Percentiles rank a stretch among this genome's conserved stretches.
phyloP scores from a whole-genome alignment of 2,797 vertebrate genomes.

The Trichosurus vulpecula region DNA sequence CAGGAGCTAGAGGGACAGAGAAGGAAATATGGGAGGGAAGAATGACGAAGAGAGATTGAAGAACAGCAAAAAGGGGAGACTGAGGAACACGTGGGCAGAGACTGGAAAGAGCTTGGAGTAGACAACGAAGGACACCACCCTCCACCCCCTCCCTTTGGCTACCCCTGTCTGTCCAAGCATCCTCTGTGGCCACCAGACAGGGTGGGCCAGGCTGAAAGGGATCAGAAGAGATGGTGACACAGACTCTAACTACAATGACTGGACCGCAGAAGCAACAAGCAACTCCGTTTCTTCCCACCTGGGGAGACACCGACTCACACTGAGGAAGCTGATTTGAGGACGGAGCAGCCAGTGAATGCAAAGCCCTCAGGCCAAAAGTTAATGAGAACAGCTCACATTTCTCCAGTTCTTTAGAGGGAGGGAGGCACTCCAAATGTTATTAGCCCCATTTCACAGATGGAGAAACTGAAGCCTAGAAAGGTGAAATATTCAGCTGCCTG shows the following conservation, averaged over 20 bases:
- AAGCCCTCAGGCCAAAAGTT: background rate
- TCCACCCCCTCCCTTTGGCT: background rate
- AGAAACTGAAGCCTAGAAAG: background rate
- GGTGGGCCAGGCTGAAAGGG: slow-evolving; percentile 5
- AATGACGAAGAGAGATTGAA: background rate
- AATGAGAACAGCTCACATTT: background rate
- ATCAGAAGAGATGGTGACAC: background rate
- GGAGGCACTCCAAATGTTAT: background rate
- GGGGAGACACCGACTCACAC: background rate
- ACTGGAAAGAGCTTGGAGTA: background rate
- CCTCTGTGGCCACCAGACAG: background rate
- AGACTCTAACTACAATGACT: background rate
- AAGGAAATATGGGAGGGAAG: background rate
- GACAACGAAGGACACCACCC: background rate
- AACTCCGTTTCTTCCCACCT: background rate
- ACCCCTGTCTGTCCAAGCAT: slow-evolving; percentile 57
- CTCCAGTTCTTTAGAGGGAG: background rate
- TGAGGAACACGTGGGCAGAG: background rate
- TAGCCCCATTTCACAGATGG: background rate
- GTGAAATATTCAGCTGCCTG: background rate
- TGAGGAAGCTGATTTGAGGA: background rate
- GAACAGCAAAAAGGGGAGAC: background rate
- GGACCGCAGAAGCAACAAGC: background rate
- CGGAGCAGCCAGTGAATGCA: background rate
- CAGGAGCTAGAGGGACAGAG: background rate